phyloP scores from a whole-genome alignment of 2,797 vertebrate genomes.

The Odontamblyopus rebecca region DNA sequence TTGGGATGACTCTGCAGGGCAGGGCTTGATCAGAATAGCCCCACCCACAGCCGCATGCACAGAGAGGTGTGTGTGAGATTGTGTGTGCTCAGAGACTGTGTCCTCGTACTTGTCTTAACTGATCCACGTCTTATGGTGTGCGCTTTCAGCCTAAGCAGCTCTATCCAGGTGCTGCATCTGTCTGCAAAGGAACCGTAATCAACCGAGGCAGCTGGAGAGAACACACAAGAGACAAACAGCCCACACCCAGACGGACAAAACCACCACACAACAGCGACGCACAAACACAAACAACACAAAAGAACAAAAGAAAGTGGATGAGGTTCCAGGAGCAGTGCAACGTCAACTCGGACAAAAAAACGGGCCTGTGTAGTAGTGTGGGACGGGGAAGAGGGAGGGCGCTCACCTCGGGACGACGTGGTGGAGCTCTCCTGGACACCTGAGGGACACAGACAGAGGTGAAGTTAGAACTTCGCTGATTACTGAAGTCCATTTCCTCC shows the following conservation, averaged over 20 bases:
- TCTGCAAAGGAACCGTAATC: slow-evolving; percentile 99
- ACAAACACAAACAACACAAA: slow-evolving; percentile 72
- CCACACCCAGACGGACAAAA: slow-evolving; percentile 49
- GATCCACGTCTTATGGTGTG: slow-evolving; percentile 99
- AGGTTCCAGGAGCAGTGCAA: slow-evolving; percentile 81
- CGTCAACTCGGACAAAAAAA: slow-evolving; percentile 77
- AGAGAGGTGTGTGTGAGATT: slow-evolving; percentile 55
- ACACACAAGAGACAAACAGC: slow-evolving; percentile 50
- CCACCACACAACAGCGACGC: slow-evolving; percentile 70
- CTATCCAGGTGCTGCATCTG: slow-evolving; percentile 99
- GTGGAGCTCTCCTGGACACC: slow-evolving; percentile 82
- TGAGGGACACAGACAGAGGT: slow-evolving; percentile 63
- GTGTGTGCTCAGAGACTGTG: slow-evolving; percentile 88
- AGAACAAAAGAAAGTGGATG: slow-evolving; percentile 86
- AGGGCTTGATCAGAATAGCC: slow-evolving; percentile 67
- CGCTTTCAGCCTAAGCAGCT: slow-evolving; percentile 99
- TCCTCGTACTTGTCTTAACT: slow-evolving; percentile 99
- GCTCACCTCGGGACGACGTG: slow-evolving; percentile 82
- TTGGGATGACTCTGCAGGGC: slow-evolving; percentile 59
- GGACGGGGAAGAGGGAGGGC: not conserved
- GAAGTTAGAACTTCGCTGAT: too few relatives aligned
- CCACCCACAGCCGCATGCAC: slow-evolving; percentile 81
- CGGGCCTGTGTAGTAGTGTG: slow-evolving; percentile 67
- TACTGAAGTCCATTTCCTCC: too few relatives aligned
- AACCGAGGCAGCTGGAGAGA: slow-evolving; percentile 96